Evolutionary conservation across 2,113 vertebrate species (phyloP).

Genomic region (Eurypyga helias): DNA sequence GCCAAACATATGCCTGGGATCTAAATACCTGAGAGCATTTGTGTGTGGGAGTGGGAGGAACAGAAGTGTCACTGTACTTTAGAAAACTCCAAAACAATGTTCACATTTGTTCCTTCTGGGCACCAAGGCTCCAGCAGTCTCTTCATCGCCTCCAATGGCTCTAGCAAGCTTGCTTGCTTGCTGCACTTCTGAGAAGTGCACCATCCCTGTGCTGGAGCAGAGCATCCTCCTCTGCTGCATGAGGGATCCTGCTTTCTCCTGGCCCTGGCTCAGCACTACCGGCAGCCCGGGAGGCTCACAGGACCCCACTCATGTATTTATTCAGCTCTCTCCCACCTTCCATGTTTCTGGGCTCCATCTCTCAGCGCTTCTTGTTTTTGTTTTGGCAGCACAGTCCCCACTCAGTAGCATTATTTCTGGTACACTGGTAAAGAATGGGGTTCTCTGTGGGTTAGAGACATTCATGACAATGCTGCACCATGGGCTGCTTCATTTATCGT

Average conservation of each 20-base stretch:
- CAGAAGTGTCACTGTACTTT: neutral
- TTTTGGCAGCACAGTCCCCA: rapidly evolving
- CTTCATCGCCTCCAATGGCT: neutral
- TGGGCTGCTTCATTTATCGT: neutral
- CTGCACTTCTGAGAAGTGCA: neutral
- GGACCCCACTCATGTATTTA: neutral
- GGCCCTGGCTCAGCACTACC: rapidly evolving
- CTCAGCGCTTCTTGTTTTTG: neutral
- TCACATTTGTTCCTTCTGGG: neutral
- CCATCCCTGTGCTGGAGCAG: neutral
- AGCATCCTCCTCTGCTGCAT: neutral
- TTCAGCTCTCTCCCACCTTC: neutral
- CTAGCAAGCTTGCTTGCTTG: neutral
- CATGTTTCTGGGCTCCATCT: rapidly evolving
- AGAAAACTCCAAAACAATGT: neutral
- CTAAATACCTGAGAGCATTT: neutral
- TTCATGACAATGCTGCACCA: neutral
- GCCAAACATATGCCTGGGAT: neutral
- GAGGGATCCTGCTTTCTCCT: neutral
- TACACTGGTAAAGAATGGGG: neutral
- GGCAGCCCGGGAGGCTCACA: rapidly evolving
- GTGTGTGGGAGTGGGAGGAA: neutral
- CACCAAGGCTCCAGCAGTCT: neutral
- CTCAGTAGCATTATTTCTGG: neutral
- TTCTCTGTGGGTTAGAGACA: neutral